Base-by-base conservation (phyloP, 92 coral and sea anemone genomes). In the Umimayanthus chanpuru region DNA sequence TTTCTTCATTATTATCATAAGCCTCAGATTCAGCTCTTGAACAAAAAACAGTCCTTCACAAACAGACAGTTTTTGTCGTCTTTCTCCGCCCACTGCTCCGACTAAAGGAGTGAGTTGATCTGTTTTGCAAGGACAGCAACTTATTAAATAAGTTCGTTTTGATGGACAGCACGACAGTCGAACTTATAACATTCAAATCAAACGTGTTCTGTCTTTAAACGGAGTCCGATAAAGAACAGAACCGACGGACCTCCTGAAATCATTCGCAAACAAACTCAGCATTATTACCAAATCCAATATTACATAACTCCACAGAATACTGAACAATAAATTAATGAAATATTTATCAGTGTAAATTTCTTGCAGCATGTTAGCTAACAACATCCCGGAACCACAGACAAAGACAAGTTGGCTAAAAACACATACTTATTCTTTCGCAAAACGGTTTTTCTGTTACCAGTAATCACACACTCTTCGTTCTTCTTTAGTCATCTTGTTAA, bases 41-140 rank as follows among this genome's bases (percentile, higher is more conserved):
- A 81, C 43, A 56, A 39, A 21, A 38, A 65, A 4, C 36, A 66
- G 40, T 64, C 75, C 41, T n/a, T 18, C 5, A 32, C 12, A 81
- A 39, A 29, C 16, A 30, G 50, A 61, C 76, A 10, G 6, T 23
- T 41, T 64, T 66, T 81, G 86, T 81, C 40, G 10, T 25, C 36
- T 55, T 40, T 9, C 75, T 41, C 86, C 86, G 36, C 86, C 86
- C 86, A 4, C 20, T 20, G 36, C 11, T 40, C 64, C 21, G 39
- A 20, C 30, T 65, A 25, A 40, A 78, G 61, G 82, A 39, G n/a
- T 4, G 76, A 72, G 4, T 72, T 32, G n/a, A 72, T 72, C n/a
- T 32, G 0, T 32, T 72, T 72, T 28, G 76, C 76, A 32, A 72
- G 5, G 76, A 30, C 16, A 72, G 76, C 0, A 5, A 25, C 2